Evolutionary conservation across 2,113 vertebrate species (phyloP), one percentile per base, ranked within the genome.

Genomic region (Dasyurus viverrinus): DNA sequence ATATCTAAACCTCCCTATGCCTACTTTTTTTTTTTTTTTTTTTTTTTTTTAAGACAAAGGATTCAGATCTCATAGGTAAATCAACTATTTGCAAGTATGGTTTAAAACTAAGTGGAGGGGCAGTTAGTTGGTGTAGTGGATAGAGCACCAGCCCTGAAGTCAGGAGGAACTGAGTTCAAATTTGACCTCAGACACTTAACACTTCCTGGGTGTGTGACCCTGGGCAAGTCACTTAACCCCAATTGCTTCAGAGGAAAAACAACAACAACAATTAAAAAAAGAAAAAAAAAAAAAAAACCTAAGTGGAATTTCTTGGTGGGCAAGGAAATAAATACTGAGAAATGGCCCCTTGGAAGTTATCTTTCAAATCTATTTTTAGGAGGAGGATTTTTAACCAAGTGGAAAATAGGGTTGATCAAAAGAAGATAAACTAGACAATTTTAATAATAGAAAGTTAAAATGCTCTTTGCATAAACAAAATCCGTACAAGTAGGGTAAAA

Each of bases 1-100:
- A 89, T 6, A 50, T 23, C 92, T 93, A 91, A 95, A 48, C 76
- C 52, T 76, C 53, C 0, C 6, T 27, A 94, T 36, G 84, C 11
- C 50, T 91, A 60, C 92, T 14, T 96, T 94, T 57, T 91, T 96
- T 24, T 50, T 89, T 60, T 92, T 96, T 25, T 48, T 52, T n/a
- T 96, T 24, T 46, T 89, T 60, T 92, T 96, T 25, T 48, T 52
- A 60, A 94, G 47, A 91, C 27, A 96, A 93, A 92, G 47, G 19
- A 23, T 89, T 68, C 92, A 68, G 10, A 48, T 76, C 97, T 96
- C 92, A 54, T 53, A 95, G 53, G 54, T 48, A 89, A 90, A 26
- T 36, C 36, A 54, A 52, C 42, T 92, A 25, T 55, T 96, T 96
- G 42, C 55, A 93, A 26, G 90, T 53, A 48, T 92, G 95, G 91